Evolutionary conservation across 92 coral and sea anemone species (phyloP), one percentile per base, ranked within the genome.

Genomic region (Actinostola sp.): DNA sequence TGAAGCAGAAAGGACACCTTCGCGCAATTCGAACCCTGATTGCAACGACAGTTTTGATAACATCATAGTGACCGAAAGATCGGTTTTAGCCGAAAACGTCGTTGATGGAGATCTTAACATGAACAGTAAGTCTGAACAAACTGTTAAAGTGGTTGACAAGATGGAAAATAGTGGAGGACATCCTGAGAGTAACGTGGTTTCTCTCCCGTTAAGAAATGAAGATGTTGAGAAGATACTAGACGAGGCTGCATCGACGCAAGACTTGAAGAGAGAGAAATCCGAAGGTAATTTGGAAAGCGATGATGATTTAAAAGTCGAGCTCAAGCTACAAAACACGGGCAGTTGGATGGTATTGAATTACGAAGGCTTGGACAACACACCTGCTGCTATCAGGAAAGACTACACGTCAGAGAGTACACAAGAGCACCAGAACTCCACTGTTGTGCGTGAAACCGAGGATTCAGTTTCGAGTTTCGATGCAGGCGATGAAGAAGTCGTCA

Each of bases 11-110:
- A 36, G 42, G 11, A 11, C n/a, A n/a, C n/a, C n/a, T n/a, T n/a
- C n/a, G n/a, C n/a, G 11, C 42, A 11, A 36, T 4, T 11, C 42
- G 6, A 11, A 36, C 30, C 7, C 61, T 57, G 26, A 7, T 5
- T 51, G 34, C 12, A 67, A 46, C 28, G 81, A 75, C 49, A 75
- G 81, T 58, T 75, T 75, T 75, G 81, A 75, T 63, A 32, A 16
- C 14, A 75, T 75, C 13, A n/a, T 65, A n/a, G 63, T 75, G 28
- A 23, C 43, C 8, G 50, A 45, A 5, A 62, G 63, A 23, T 1
- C 26, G 24, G 55, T 12, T 17, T 39, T 44, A 46, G 53, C 4
- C 11, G 63, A 58, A 0, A 36, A 43, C 23, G 46, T 23, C 11
- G 48, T 4, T 20, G 48, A 62, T 35, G 16, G 51, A 8, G 4